Evolutionary conservation across 2,888 invertebrate species (phyloP).

Genomic region (Oxycera nigricornis): DNA sequence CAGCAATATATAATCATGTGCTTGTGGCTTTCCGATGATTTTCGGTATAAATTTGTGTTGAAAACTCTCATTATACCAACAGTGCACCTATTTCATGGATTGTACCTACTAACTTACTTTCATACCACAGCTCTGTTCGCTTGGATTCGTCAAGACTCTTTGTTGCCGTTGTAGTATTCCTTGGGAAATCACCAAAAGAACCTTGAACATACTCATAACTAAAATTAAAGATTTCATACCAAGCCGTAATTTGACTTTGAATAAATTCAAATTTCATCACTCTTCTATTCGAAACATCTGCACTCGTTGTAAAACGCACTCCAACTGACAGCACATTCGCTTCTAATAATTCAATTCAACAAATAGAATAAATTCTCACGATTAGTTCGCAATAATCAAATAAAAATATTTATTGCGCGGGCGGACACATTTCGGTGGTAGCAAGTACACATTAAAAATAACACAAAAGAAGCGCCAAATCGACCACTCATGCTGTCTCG

Average conservation of each 20-base stretch:
- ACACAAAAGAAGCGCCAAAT: no score
- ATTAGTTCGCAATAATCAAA: neutral
- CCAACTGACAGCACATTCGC: neutral
- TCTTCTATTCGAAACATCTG: neutral
- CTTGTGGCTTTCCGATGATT: no score
- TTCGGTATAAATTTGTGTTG: no score
- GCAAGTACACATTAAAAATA: neutral
- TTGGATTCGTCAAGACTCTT: neutral
- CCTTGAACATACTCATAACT: neutral
- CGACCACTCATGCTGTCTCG: no score
- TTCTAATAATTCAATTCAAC: neutral
- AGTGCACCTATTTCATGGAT: no score
- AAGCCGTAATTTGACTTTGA: neutral
- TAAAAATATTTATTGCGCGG: neutral
- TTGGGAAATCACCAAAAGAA: neutral
- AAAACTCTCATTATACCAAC: no score
- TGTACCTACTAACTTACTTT: conserved; percentile 40
- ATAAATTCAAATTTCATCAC: conserved; percentile 37
- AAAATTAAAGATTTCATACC: conserved; percentile 9
- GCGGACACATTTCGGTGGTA: neutral
- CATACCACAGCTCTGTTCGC: conserved; percentile 20
- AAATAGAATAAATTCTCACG: neutral
- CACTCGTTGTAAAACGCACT: neutral
- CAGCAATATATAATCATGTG: no score
- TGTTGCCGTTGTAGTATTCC: neutral